Evolutionary conservation across 2,888 invertebrate species (phyloP).

Genomic region (Caenorhabditis auriculariae): DNA sequence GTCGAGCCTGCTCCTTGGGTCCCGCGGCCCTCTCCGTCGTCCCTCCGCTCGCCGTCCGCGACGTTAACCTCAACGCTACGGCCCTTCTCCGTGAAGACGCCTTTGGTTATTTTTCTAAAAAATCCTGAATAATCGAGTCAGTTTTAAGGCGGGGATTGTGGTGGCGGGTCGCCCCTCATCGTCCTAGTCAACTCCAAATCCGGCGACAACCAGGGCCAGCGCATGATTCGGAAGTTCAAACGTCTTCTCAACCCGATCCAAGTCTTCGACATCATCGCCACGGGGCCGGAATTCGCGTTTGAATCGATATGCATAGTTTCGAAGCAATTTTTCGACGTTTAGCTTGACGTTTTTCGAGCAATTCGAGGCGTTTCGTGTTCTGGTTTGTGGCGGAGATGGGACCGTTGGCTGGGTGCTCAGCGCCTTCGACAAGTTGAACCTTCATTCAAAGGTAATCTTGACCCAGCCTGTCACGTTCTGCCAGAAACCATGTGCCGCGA

Average conservation of each 20-base stretch:
- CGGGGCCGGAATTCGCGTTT: constrained; percentile 80
- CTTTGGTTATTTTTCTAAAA: constrained; percentile 22
- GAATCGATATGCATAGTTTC: too few relatives aligned
- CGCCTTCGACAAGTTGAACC: constrained; percentile 88
- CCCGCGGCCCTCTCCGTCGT: constrained; percentile 87
- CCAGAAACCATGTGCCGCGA: too few relatives aligned
- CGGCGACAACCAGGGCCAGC: constrained; percentile 94
- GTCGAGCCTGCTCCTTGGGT: constrained; percentile 81
- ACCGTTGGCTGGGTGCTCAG: constrained; percentile 96
- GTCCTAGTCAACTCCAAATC: constrained; percentile 98
- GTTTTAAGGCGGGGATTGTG: constrained; percentile 2
- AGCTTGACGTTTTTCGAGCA: constrained; percentile 85
- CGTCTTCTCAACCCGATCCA: constrained; percentile 91
- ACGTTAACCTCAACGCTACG: constrained; percentile 22
- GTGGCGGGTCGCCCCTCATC: constrained; percentile 74
- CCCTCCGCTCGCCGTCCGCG: constrained; percentile 80
- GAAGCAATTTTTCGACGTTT: constrained; percentile 28
- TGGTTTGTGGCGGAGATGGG: constrained; percentile 96
- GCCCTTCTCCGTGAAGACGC: constrained; percentile 32
- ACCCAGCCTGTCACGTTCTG: too few relatives aligned
- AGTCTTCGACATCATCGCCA: constrained; percentile 91
- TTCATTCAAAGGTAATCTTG: constrained; percentile 70
- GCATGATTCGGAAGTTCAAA: constrained; percentile 89
- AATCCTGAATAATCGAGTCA: background rate
- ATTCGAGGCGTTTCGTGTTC: constrained; percentile 90